Percentiles rank a stretch among this genome's conserved stretches.
Evolutionary conservation across 2,888 invertebrate genomes (phyloP).

Genomic region (Acrobasis repandana): DNA sequence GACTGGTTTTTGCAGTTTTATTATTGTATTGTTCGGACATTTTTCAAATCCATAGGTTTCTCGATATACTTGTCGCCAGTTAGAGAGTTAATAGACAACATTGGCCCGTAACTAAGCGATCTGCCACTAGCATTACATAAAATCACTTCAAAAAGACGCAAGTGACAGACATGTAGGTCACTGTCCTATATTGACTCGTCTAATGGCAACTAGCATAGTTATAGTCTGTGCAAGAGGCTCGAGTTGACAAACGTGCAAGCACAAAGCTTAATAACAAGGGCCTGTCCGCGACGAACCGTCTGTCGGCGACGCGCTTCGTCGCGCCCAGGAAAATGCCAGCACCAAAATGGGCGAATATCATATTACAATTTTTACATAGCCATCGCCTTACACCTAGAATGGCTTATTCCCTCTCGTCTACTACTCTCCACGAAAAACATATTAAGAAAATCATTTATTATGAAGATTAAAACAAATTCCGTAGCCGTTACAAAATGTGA

Average conservation of each 20-base stretch:
- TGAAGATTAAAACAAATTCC: neutral
- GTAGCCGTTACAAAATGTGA: no score
- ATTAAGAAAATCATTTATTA: neutral
- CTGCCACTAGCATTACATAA: neutral
- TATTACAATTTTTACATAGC: slow-evolving; percentile 40
- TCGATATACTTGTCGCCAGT: neutral
- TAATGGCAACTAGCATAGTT: slow-evolving; percentile 2
- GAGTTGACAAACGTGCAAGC: slow-evolving; percentile 32
- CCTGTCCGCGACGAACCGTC: slow-evolving; percentile 7
- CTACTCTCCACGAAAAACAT: neutral
- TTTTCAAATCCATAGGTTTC: slow-evolving; percentile 2
- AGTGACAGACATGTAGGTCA: neutral
- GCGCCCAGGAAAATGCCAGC: slow-evolving; percentile 55
- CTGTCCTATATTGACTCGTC: neutral
- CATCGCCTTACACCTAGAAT: slow-evolving; percentile 40
- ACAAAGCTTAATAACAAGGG: slow-evolving; percentile 26
- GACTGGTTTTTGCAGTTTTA: neutral
- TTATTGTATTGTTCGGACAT: neutral
- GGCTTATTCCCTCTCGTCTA: neutral
- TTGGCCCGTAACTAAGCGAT: neutral
- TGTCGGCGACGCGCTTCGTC: slow-evolving; percentile 28
- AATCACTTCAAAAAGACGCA: neutral
- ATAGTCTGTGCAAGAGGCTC: slow-evolving; percentile 21
- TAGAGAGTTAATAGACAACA: neutral
- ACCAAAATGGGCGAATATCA: slow-evolving; percentile 60